A percentile compares a stretch with the other conserved stretches of the same genome.
Evolutionary conservation across 2,113 vertebrate genomes (phyloP).

Genomic region (Mesoclemmys tuberculata): DNA sequence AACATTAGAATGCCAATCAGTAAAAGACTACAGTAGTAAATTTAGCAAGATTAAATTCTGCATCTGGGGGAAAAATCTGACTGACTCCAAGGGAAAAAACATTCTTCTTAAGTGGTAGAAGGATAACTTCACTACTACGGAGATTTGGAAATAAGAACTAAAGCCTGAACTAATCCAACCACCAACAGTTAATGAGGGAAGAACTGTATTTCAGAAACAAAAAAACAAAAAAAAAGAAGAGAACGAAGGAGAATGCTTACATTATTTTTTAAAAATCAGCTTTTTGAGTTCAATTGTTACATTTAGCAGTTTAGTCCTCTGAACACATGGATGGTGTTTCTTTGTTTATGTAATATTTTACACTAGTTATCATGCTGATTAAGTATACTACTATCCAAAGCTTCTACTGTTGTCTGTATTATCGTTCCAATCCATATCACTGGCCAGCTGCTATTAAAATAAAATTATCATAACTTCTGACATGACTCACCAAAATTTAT

Average conservation of each 20-base stretch:
- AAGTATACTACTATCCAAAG: neutral
- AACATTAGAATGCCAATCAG: neutral
- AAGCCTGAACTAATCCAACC: neutral
- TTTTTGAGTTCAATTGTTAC: fast-evolving
- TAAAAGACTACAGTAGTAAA: neutral
- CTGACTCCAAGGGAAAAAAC: too few relatives aligned
- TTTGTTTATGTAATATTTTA: neutral
- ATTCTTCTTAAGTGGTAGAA: neutral
- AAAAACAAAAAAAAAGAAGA: neutral
- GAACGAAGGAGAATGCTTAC: neutral
- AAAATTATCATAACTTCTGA: neutral
- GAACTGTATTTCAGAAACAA: neutral
- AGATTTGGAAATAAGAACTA: neutral
- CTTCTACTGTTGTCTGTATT: neutral
- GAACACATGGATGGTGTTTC: neutral
- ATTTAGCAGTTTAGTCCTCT: neutral
- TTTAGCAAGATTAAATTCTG: neutral
- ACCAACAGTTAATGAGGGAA: neutral
- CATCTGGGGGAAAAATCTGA: neutral
- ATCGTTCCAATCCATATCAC: neutral
- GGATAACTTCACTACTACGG: neutral
- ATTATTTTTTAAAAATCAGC: neutral
- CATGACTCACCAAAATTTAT: neutral
- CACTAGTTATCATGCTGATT: neutral
- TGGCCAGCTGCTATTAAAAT: neutral